These are phyloP conservation scores for Taeniopygia guttata DNA, from an alignment of 2,797 vertebrate species.

Conservation along the genomic window DNA sequence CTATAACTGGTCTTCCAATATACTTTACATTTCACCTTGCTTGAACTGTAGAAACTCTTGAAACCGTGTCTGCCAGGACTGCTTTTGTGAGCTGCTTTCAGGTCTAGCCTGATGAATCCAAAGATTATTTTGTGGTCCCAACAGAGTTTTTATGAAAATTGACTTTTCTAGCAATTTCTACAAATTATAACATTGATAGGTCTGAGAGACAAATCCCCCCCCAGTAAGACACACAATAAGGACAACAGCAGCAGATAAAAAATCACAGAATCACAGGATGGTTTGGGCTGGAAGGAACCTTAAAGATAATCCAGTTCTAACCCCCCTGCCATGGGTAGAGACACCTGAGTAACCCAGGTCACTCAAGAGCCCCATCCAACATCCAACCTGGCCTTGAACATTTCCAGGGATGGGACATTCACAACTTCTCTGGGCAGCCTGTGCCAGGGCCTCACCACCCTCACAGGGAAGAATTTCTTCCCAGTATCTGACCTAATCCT, in stretches of 20 bases:
- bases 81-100: neutral
- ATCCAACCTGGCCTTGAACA: rapidly evolving
- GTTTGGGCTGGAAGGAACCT: neutral
- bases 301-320: neutral
- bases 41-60: neutral
- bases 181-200: neutral
- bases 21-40: neutral
- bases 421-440: neutral
- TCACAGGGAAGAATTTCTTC: neutral
- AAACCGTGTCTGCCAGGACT: neutral
- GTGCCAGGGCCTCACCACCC: neutral
- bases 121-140: neutral
- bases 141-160: neutral
- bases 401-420: neutral
- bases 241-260: neutral
- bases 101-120: neutral
- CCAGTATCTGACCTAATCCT: neutral
- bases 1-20: neutral
- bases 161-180: neutral
- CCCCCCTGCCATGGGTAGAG: neutral
- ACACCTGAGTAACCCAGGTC: rapidly evolving
- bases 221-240: neutral
- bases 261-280: neutral
- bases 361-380: neutral
- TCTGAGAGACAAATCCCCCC: neutral